A percentile compares a stretch with the other conserved stretches of the same genome.
These are phyloP conservation scores for Tigriopus japonicus DNA, from an alignment of 1,140 invertebrate genomes.

Conservation along the genomic window DNA sequence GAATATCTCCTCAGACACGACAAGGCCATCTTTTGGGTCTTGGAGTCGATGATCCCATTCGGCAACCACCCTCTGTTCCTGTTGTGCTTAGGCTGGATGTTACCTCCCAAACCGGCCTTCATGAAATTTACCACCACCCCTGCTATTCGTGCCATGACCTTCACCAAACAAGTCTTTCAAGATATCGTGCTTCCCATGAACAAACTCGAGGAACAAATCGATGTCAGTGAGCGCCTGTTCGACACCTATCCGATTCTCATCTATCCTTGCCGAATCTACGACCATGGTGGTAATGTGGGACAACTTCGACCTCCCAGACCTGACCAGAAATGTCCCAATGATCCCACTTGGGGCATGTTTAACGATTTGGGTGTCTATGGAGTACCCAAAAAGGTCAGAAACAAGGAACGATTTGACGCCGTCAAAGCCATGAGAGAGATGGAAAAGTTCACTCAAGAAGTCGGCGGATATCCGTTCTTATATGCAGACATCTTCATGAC, in stretches of 20 bases:
- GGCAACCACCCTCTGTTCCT: constrained; percentile 29
- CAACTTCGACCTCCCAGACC: constrained; percentile 27
- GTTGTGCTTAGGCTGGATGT: constrained; percentile 26
- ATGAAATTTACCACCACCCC: constrained; percentile 35
- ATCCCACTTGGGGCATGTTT: constrained; percentile 26
- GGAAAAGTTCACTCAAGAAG: constrained; percentile 24
- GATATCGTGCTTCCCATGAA: constrained; percentile 36
- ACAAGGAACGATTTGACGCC: constrained; percentile 31
- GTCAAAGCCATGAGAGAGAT: constrained; percentile 32
- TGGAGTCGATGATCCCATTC: constrained; percentile 33
- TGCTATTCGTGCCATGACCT: constrained; percentile 33
- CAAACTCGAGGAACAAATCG: constrained; percentile 32
- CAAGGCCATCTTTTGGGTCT: constrained; percentile 36
- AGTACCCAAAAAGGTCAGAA: constrained; percentile 32
- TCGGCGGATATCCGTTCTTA: constrained; percentile 35
- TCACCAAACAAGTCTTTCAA: constrained; percentile 36
- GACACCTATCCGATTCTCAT: constrained; percentile 33
- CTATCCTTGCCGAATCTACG: constrained; percentile 35
- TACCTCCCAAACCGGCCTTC: constrained; percentile 32
- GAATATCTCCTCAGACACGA: constrained; percentile 36
- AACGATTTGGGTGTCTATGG: constrained; percentile 37
- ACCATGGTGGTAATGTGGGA: constrained; percentile 28
- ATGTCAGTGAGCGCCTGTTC: constrained; percentile 30
- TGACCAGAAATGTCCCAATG: constrained; percentile 29
- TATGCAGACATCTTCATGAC: constrained; percentile 46